Percentiles rank a stretch among this genome's conserved stretches.
phyloP scores from a whole-genome alignment of 2,888 invertebrate species.

The Boloria selene region DNA sequence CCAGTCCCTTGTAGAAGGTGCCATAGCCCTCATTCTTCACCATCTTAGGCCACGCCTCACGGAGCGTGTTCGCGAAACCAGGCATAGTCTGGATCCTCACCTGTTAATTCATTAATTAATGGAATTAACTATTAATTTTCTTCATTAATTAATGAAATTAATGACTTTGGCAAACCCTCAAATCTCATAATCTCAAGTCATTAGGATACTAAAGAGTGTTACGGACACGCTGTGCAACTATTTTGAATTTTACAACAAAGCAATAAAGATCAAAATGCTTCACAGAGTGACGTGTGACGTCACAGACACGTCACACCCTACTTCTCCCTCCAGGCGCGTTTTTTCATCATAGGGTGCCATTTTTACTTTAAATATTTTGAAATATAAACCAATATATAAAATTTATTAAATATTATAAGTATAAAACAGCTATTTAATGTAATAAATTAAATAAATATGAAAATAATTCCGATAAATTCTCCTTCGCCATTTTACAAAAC shows the following conservation, averaged over 20 bases:
- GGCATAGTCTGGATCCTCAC: slow-evolving; percentile 98
- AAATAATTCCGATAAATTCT: too few relatives aligned
- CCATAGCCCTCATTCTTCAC: slow-evolving; percentile 91
- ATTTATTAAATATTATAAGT: too few relatives aligned
- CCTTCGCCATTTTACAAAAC: too few relatives aligned
- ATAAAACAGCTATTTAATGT: too few relatives aligned
- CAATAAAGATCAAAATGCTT: slow-evolving; percentile 1
- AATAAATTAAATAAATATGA: too few relatives aligned
- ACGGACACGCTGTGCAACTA: slow-evolving; percentile 8
- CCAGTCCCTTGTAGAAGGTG: slow-evolving; percentile 97
- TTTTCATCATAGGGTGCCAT: slow-evolving; percentile 24
- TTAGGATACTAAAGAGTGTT: slow-evolving; percentile 7
- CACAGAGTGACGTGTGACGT: slow-evolving; percentile 20
- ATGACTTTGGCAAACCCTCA: slow-evolving; percentile 9
- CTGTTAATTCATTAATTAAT: slow-evolving; percentile 54
- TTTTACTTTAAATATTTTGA: background rate
- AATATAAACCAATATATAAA: too few relatives aligned
- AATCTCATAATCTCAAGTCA: slow-evolving; percentile 20
- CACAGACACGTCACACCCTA: slow-evolving; percentile 12
- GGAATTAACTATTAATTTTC: background rate
- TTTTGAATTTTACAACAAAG: slow-evolving; percentile 3
- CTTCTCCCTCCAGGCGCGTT: slow-evolving; percentile 22
- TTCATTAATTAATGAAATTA: background rate
- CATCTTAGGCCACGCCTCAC: slow-evolving; percentile 96
- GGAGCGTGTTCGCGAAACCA: slow-evolving; percentile 93